Evolutionary conservation across 2,113 vertebrate species (phyloP), one percentile per base, ranked within the genome.

Genomic region (Lasiurus borealis): DNA sequence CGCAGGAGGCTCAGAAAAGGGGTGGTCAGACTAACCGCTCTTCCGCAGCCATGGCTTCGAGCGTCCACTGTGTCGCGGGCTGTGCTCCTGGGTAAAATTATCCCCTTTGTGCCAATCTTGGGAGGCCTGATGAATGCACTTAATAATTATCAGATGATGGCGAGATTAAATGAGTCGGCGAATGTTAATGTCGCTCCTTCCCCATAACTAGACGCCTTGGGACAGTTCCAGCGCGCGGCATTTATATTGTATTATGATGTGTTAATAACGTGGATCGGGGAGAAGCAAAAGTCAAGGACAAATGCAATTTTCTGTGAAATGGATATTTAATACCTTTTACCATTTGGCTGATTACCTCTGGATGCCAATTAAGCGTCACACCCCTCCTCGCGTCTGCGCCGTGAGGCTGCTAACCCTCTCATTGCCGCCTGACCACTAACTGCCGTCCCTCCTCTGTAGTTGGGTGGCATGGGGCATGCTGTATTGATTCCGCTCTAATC

Each of bases 261-360:
- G 90, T 97, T 98, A 97, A 98, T 98, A 98, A 96, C 80, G 34
- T 80, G 93, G 93, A 66, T 96, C 94, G 96, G 94, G 97, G 97
- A 96, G 75, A 96, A 98, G 96, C 93, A 97, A 97, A 98, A 97
- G 95, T 98, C 97, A 98, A 98, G 96, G 97, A 96, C 92, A 75
- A 95, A 95, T 36, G 15, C 93, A 93, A 54, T 83, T 97, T 95
- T 95, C 77, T 88, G 77, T 96, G 90, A 96, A 97, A 97, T 66
- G 73, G 0, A 3, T 89, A 81, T 95, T 81, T 94, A 94, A 97
- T 85, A 90, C 73, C 52, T 97, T 57, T 54, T 94, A 85, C 91
- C 93, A 95, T 95, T 95, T 90, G 23, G 34, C 68, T 91, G 72
- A 96, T 98, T 98, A 95, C 77, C 85, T 91, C 96, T 97, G 94